Conservation (phyloP, 2,797 vertebrate genomes). For the Esox lucius region DNA sequence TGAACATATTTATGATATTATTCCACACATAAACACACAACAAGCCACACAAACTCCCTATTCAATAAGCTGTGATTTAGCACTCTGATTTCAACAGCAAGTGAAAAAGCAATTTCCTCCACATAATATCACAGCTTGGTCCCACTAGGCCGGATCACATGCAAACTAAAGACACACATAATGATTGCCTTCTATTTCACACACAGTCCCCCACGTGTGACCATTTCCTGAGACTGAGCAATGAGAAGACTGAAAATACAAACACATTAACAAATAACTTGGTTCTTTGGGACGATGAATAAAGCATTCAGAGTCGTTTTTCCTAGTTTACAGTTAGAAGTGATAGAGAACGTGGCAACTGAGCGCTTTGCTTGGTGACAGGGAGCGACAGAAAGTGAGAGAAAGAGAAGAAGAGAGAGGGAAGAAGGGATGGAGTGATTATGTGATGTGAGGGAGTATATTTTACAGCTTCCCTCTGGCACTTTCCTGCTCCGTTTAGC, state of each 20-base stretch:
- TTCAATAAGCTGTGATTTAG: slow-evolving; percentile 60
- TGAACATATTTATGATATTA: not conserved
- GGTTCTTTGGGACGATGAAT: not conserved
- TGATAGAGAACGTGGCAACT: slow-evolving; percentile 16
- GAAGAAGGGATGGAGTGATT: not conserved
- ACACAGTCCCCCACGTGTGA: slow-evolving; percentile 1
- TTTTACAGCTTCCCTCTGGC: not conserved
- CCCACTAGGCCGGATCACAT: slow-evolving; percentile 42
- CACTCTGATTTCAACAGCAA: slow-evolving; percentile 57
- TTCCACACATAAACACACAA: slow-evolving; percentile 16
- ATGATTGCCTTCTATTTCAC: slow-evolving; percentile 42
- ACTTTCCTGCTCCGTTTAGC: not conserved
- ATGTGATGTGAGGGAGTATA: slow-evolving; percentile 1
- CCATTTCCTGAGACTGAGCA: not conserved
- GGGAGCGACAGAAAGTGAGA: not conserved
- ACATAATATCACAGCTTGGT: slow-evolving; percentile 52
- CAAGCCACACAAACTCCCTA: slow-evolving; percentile 50
- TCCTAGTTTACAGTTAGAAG: slow-evolving; percentile 45
- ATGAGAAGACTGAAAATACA: not conserved
- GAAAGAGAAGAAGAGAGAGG: not conserved
- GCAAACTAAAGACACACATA: slow-evolving; percentile 34
- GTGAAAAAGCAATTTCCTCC: slow-evolving; percentile 54
- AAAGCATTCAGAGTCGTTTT: not conserved
- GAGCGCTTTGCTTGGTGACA: not conserved
- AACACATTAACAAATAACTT: not conserved